Evolutionary conservation across 1,140 invertebrate genomes (phyloP), one percentile per base, ranked within the genome.

Genomic region (Adoxophyes honmai): DNA sequence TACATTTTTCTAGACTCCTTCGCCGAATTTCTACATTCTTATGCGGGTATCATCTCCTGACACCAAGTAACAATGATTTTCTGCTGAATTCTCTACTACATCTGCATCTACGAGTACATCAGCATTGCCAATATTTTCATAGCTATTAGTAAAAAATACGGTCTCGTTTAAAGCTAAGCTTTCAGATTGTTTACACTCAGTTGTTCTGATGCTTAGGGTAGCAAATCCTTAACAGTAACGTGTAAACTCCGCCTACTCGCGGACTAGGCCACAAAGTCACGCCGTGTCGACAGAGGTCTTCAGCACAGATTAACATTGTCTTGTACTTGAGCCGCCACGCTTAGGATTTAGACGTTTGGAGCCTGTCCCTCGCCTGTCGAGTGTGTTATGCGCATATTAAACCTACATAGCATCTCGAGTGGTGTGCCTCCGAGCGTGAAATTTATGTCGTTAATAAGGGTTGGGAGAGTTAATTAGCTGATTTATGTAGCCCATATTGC

Each of bases 361-460:
- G 42, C 42, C 42, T n/a, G 4, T n/a, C 37, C 38, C 56, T 58
- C 53, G 52, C 44, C 35, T 57, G 62, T 64, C 64, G 70, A 78
- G 68, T 73, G 66, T 64, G 68, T 73, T 80, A 80, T 72, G 70
- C 63, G 68, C 73, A 78, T 73, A 83, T 78, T 73, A 78, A 70
- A 64, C 70, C 73, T 67, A 70, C 71, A 77, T 83, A 75, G 77
- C 72, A 69, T 72, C 64, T 73, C 65, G 66, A 77, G 77, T 70
- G 74, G 65, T 68, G 74, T 68, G 67, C 61, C 57, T 60, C 58
- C 52, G 58, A 69, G 68, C 73, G 75, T 68, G 67, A 81, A 85
- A 87, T 87, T 79, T 85, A 85, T 82, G 81, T 81, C 70, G 69
- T 82, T 86, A 81, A 87, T 87, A 87, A 78, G 79, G 71, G 64